A percentile compares a stretch with the other conserved stretches of the same genome.
Conservation (phyloP, 2,888 invertebrate genomes). For the Apodemia hepburni region DNA sequence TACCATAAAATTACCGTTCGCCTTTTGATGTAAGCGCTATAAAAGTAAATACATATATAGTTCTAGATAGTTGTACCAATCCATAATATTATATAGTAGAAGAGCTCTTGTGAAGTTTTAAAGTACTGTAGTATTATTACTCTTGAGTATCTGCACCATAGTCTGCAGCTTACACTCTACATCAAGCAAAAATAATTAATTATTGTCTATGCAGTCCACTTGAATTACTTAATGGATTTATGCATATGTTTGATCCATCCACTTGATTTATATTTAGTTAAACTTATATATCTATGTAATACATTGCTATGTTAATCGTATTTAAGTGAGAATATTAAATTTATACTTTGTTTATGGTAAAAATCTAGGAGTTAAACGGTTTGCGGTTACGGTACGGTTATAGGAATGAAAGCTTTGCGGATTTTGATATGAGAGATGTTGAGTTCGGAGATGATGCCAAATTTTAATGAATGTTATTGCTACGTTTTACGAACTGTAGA, state of each 20-base stretch:
- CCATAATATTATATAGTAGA: background rate
- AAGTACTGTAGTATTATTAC: background rate
- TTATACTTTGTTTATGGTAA: background rate
- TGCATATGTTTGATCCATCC: background rate
- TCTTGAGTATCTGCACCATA: background rate
- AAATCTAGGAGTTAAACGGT: background rate
- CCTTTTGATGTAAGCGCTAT: no score
- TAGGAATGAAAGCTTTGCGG: no score
- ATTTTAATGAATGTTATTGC: no score
- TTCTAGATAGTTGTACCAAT: background rate
- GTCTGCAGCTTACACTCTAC: background rate
- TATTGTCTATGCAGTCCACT: constrained; percentile 2
- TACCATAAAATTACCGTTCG: no score
- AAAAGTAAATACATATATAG: background rate
- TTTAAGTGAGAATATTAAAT: background rate
- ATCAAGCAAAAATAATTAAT: constrained; percentile 6
- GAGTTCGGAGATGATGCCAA: no score
- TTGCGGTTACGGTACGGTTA: no score
- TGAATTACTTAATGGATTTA: constrained; percentile 4
- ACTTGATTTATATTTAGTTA: constrained; percentile 6
- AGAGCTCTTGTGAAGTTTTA: background rate
- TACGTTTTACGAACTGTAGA: no score
- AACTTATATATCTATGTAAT: background rate
- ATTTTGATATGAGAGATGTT: no score
- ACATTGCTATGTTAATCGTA: background rate